Conservation (phyloP, 2,888 invertebrate species). For the Andrena praecox region DNA sequence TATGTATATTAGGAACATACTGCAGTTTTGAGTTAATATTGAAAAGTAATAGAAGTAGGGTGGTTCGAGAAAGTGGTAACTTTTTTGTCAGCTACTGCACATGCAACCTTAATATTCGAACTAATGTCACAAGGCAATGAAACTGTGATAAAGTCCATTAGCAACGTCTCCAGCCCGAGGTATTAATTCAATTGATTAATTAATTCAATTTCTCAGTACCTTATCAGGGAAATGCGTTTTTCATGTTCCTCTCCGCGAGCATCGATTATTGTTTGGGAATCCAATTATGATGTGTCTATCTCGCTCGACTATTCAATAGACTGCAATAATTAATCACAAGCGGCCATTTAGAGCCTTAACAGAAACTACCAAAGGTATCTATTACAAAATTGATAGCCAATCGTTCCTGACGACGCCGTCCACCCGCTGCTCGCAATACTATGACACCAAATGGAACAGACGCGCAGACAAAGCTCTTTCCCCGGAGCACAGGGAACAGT, state of each 20-base stretch:
- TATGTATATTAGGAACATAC: too few relatives aligned
- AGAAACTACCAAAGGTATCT: too few relatives aligned
- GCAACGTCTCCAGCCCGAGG: not conserved
- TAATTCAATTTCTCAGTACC: constrained; percentile 4
- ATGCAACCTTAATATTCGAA: not conserved
- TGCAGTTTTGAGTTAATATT: too few relatives aligned
- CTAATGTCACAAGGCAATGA: not conserved
- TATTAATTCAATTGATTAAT: constrained; percentile 14
- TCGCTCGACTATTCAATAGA: constrained; percentile 12
- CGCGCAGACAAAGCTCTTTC: not conserved
- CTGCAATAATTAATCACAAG: constrained; percentile 50
- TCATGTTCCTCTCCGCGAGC: not conserved
- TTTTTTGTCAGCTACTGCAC: too few relatives aligned
- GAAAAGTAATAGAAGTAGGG: too few relatives aligned
- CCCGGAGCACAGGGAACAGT: not conserved
- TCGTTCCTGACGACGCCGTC: not conserved
- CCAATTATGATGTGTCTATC: not conserved
- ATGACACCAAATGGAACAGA: not conserved
- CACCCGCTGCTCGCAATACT: too few relatives aligned
- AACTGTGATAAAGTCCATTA: constrained; percentile 8
- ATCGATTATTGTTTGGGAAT: not conserved
- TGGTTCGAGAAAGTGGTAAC: too few relatives aligned
- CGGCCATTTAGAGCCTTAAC: not conserved
- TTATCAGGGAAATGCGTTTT: constrained; percentile 1
- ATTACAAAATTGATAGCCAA: not conserved